phyloP scores from a whole-genome alignment of 2,113 vertebrate species.

The Scolopax mira region DNA sequence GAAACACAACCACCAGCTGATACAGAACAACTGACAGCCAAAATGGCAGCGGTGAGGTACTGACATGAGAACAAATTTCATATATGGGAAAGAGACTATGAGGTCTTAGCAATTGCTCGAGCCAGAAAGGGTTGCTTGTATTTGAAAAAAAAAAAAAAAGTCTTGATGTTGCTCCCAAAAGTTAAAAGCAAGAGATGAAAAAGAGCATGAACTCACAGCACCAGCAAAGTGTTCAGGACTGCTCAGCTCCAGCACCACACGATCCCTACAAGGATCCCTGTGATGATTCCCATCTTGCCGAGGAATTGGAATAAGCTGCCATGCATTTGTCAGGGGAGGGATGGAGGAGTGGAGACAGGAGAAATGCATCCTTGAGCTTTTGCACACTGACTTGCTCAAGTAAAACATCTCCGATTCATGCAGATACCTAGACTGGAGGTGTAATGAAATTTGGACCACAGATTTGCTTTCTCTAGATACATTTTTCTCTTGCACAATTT shows the following conservation, averaged over 20 bases:
- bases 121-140: background rate
- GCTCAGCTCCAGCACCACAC: background rate
- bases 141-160: no score
- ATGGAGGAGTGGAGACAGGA: background rate
- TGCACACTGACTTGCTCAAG: background rate
- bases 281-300: background rate
- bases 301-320: background rate
- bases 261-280: background rate
- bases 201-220: background rate
- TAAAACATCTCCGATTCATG: background rate
- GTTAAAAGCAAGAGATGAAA: background rate
- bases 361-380: background rate
- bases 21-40: background rate
- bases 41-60: background rate
- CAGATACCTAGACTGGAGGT: background rate
- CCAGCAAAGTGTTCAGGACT: background rate
- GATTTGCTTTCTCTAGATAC: background rate
- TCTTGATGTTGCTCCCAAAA: background rate
- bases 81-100: background rate
- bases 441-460: background rate
- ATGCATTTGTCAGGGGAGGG: background rate
- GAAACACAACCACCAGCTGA: background rate
- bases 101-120: background rate
- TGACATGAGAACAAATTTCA: background rate
- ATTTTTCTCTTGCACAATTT: background rate